phyloP scores from a whole-genome alignment of 1,140 invertebrate genomes.

The Papilio polyxenes region DNA sequence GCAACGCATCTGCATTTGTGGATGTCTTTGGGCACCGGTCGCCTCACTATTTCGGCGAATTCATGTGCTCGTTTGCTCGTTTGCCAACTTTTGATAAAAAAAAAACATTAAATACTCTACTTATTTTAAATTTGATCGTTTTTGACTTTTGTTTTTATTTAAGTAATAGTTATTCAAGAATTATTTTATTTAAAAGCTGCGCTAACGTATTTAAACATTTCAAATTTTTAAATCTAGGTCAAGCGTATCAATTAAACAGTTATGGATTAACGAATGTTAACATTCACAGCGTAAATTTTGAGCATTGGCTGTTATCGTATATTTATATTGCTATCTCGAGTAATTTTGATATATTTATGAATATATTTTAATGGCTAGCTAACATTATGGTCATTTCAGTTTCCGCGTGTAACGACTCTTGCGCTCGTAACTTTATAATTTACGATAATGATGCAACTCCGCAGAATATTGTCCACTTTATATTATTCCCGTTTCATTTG shows the following conservation, averaged over 20 bases:
- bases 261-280: background rate
- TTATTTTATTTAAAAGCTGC: background rate
- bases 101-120: background rate
- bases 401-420: constrained; percentile 48
- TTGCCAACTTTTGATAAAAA: too few relatives aligned
- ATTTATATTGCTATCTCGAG: background rate
- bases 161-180: background rate
- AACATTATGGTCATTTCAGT: constrained; percentile 45
- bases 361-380: constrained; percentile 51
- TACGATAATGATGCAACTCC: constrained; percentile 58
- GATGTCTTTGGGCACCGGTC: too few relatives aligned
- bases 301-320: background rate
- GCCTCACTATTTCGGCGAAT: too few relatives aligned
- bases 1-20: too few relatives aligned
- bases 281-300: background rate
- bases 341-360: constrained; percentile 45
- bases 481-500: constrained; percentile 52
- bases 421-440: constrained; percentile 61
- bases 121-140: background rate
- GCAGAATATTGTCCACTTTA: constrained; percentile 52
- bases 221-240: background rate
- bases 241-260: background rate
- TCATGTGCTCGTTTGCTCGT: too few relatives aligned
- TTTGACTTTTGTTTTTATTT: background rate
- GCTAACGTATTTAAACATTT: background rate